phyloP scores from a whole-genome alignment of 2,797 vertebrate genomes.

The Alectoris magna region DNA sequence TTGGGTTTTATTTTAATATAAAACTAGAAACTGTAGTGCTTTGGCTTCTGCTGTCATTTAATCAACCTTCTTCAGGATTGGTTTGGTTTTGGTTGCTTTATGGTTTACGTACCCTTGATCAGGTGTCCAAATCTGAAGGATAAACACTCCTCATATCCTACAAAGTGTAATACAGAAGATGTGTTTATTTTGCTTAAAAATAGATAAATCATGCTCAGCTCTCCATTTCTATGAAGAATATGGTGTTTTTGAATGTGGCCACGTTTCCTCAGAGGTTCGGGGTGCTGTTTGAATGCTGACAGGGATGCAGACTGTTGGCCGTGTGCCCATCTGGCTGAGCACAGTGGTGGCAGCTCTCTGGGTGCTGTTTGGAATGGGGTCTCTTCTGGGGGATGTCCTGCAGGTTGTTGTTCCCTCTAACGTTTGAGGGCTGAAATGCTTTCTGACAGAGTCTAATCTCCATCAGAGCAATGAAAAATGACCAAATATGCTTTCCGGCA shows the following conservation, averaged over 20 bases:
- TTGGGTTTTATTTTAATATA: conserved; percentile 13
- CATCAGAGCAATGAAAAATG: background rate
- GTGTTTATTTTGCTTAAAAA: background rate
- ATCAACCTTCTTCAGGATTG: background rate
- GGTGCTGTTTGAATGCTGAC: background rate
- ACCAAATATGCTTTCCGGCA: accelerated
- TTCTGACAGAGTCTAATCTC: background rate
- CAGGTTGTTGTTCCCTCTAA: conserved; percentile 63
- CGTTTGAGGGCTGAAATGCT: conserved; percentile 53
- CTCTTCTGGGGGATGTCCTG: conserved; percentile 8
- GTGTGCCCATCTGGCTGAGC: accelerated
- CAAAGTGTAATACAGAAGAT: background rate
- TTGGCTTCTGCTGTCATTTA: background rate
- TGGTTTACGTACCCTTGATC: background rate
- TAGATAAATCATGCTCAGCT: accelerated
- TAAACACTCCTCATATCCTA: background rate
- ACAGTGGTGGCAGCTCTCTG: background rate
- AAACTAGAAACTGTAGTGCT: background rate
- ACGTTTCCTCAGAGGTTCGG: background rate
- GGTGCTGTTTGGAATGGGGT: accelerated
- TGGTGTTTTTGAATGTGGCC: background rate
- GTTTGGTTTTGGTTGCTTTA: background rate
- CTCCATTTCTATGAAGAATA: background rate
- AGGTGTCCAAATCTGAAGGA: background rate
- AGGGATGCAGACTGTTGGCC: background rate